Base-by-base conservation (phyloP, 2,888 invertebrate genomes). In the Galerucella calmariensis region DNA sequence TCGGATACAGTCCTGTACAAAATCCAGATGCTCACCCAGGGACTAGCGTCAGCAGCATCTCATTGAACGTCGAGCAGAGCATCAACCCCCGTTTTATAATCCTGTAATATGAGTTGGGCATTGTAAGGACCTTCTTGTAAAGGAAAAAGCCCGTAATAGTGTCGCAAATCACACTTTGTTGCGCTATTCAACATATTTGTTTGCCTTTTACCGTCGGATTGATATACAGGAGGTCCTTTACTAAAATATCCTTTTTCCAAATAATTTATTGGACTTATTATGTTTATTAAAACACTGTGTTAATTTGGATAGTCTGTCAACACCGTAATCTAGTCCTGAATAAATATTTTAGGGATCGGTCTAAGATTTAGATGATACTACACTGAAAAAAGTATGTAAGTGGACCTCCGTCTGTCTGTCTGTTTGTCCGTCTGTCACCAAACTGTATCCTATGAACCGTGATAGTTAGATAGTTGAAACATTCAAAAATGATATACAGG, bases 101-200 rank as follows among this genome's bases (percentile, higher is more conserved):
- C 85, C 85, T 79, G 85, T 85, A 86, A 86, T 82, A 81, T 79
- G 86, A 86, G 82, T 80, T 75, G 77, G 69, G 79, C 81, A 83
- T 85, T 85, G 86, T 85, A 62, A 75, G 10, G 79, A 79, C 41
- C 35, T 14, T 41, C 62, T 62, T n/a, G n/a, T 35, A 41, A 35
- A 41, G 62, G 41, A 62, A 62, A 27, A 62, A 62, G 79, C 53
- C 83, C 83, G 84, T 84, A 84, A 84, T 84, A 85, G 83, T 85
- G 85, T 85, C 83, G 85, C 85, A 84, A 85, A 85, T 84, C 82
- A 83, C 78, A 80, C 80, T 81, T 81, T 81, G 80, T 79, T 81
- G 80, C 79, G 76, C 76, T 73, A 80, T 81, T 79, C 79, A 81
- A 75, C 75, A 80, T 80, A 80, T 83, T 82, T 83, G 83, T 82